phyloP scores from a whole-genome alignment of 53 echinoderm and acorn worm species.

The Echinarachnius parma region DNA sequence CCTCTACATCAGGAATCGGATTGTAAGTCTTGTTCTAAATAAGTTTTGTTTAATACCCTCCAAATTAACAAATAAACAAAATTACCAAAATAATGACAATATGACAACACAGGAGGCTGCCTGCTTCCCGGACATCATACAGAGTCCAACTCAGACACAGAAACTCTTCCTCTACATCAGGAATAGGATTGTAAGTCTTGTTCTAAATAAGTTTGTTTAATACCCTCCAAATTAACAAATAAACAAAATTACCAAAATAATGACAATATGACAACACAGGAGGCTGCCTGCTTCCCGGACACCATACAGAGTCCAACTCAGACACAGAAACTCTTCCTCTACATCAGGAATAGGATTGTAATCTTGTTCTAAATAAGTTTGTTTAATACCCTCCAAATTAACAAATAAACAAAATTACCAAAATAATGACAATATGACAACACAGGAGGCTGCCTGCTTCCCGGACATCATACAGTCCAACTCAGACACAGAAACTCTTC shows the following conservation, averaged over 20 bases:
- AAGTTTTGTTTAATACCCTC: no score
- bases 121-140: constrained; percentile 97
- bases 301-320: constrained; percentile 91
- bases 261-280: constrained; percentile 99
- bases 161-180: constrained; percentile 96
- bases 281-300: constrained; percentile 91
- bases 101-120: constrained; percentile 99
- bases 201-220: no score
- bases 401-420: no score
- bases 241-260: no score
- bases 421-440: no score
- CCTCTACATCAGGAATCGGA: constrained; percentile 92
- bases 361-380: no score
- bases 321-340: constrained; percentile 87
- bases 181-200: constrained; percentile 78
- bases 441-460: constrained; percentile 94
- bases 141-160: constrained; percentile 95
- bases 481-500: constrained; percentile 90
- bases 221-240: no score
- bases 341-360: constrained; percentile 91
- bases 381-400: no score
- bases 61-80: no score
- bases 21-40: constrained; percentile 65
- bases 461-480: constrained; percentile 93
- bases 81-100: no score